Base-by-base conservation (phyloP, 2,888 invertebrate genomes). In the Diarsia brunnea region DNA sequence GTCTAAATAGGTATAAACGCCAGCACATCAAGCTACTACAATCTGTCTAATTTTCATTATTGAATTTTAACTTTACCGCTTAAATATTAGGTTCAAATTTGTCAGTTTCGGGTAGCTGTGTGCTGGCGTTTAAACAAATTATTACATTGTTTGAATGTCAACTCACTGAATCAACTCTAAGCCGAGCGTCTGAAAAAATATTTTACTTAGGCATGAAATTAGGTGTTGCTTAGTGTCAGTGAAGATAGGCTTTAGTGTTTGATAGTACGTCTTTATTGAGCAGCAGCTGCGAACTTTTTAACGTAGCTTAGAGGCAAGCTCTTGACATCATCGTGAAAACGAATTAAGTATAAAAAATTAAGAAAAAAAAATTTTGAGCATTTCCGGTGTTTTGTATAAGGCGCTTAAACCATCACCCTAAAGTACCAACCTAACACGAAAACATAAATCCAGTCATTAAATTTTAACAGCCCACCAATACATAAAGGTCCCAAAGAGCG, bases 401-500 rank as follows among this genome's bases (percentile, higher is more conserved):
- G 47, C 38, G 38, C 61, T 66, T n/a, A 49, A 10, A 27, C 45
- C 64, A 61, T 68, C 69, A 73, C 21, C 21, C 38, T 31, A 38
- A 78, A 73, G 58, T 61, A 73, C 47, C 53, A 63, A 61, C 51
- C 51, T 78, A 74, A 85, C 65, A 55, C 64, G 75, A 76, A 82
- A 19, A 66, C 74, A 78, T 80, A 65, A 82, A 78, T 73, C 83
- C 63, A 67, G 53, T 51, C 70, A 82, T 81, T 82, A 87, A 86
- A 84, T 81, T 84, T 78, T 87, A 79, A 87, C 70, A 79, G 60
- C 75, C 78, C 71, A 81, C 81, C 74, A 77, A 85, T 77, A 73
- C 60, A 69, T 84, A 78, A 82, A 87, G 79, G 79, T 84, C 79
- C 82, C 73, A 81, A 82, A 84, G 78, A 82, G 58, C 75, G 69